Evolutionary conservation across 2,113 vertebrate genomes (phyloP), one percentile per base, ranked within the genome.

Genomic region (Oncorhynchus clarkii): DNA sequence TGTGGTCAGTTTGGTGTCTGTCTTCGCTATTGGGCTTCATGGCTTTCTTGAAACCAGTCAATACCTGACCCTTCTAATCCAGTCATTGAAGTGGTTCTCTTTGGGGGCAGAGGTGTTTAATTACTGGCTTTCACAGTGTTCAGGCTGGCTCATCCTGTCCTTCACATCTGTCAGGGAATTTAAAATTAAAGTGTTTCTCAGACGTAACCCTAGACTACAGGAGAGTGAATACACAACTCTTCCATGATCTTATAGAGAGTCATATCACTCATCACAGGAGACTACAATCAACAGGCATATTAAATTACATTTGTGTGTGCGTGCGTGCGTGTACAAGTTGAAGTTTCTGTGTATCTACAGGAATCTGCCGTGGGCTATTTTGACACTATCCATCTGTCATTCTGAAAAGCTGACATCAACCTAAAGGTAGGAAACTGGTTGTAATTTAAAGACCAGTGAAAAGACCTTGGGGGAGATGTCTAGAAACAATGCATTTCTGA

Each of bases 21-120:
- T 57, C 54, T 57, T 57, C 6, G 4, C 18, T 57, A 24, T 34
- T 18, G 31, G 16, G 29, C 11, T 39, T 70, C 39, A 70, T 3
- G 24, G 34, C 20, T 11, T 48, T 48, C 68, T 20, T 1, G 14
- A 14, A 70, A 22, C 39, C 6, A 48, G 11, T 48, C 31, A 22
- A 39, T 48, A 22, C 39, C 6, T 11, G 13, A 45, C 13, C 39
- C n/a, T 70, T 12, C 13, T 27, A 67, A 70, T 70, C n/a, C 34
- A 45, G 9, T 45, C 8, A 49, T 5, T 45, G 34, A 9, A 81
- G 76, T 1, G 1, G 73, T 82, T 81, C 77, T 78, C 80, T 77
- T 66, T 31, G 57, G 85, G 79, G 71, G 31, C 39, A 76, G 74
- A 90, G 85, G 89, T 89, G 87, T 93, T 93, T 92, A 90, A 91